Evolutionary conservation across 1,140 invertebrate genomes (phyloP), one percentile per base, ranked within the genome.

Genomic region (Drosophila mojavensis): DNA sequence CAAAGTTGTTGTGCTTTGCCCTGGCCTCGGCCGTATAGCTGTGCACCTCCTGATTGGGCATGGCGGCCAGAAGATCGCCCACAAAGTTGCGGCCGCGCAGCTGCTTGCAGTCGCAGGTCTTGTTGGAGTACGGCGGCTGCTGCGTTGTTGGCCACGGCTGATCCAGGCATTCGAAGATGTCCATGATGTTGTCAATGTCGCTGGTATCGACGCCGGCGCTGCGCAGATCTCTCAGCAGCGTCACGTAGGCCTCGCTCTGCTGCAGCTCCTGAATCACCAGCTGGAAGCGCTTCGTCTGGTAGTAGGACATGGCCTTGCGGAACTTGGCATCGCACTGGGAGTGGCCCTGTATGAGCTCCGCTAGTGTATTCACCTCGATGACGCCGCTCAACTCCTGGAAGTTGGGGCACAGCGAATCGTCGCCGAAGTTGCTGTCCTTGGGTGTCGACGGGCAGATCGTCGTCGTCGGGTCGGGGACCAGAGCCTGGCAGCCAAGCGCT

Each of bases 281-380:
- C 0, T 62, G 24, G 45, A 90, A 90, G 0, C 53, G 60, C 1
- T 70, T 4, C 1, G 86, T 82, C 4, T 90, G 65, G 13, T 80
- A 86, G 47, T 72, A 90, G 13, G 54, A 54, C 58, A 90, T 43
- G 6, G 86, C 86, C 10, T 65, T 64, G 6, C 79, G 79, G 62
- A 90, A 90, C 43, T 75, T 77, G n/a, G 45, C 3, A 26, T 90
- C 56, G 62, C 82, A 82, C 10, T 79, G 69, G n/a, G 80, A 90
- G 15, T 90, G 81, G n/a, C 51, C 26, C 20, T 79, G 66, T 20
- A 90, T 78, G 10, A 86, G 58, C 0, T 73, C 55, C 17, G 24
- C 48, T 0, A 90, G 68, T 0, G 30, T 13, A 9, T 69, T 33
- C 47, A 39, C 28, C 5, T 86, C 67, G 24, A 90, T 90, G 9